Evolutionary conservation across 2,888 invertebrate genomes (phyloP).

Genomic region (Aproaerema taeniolella): DNA sequence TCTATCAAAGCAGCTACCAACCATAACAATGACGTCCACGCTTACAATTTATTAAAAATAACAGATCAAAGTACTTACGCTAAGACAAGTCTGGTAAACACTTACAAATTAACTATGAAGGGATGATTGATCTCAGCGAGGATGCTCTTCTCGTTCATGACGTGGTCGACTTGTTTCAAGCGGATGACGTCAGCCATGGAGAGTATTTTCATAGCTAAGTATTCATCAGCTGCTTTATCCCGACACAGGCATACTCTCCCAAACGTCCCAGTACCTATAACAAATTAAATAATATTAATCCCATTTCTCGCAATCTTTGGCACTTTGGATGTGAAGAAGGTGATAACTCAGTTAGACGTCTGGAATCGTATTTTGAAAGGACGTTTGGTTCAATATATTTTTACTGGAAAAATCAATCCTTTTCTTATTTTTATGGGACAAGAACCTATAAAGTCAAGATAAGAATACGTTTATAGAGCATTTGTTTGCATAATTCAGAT

Average conservation of each 20-base stretch:
- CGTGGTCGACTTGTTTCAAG: slow-evolving; percentile 97
- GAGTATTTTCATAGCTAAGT: slow-evolving; percentile 95
- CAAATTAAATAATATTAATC: slow-evolving; percentile 24
- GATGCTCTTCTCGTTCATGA: slow-evolving; percentile 97
- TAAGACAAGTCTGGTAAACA: no score
- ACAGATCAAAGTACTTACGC: no score
- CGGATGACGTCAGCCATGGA: slow-evolving; percentile 95
- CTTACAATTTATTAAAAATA: no score
- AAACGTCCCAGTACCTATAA: slow-evolving; percentile 95
- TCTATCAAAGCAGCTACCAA: no score
- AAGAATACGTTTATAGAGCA: no score
- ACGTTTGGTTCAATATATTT: no score
- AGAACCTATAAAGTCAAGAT: no score
- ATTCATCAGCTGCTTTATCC: slow-evolving; percentile 88
- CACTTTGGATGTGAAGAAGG: not conserved
- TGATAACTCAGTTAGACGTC: slow-evolving; percentile 14
- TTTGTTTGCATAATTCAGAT: no score
- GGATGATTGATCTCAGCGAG: slow-evolving; percentile 94
- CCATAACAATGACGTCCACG: no score
- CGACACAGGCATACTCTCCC: slow-evolving; percentile 95
- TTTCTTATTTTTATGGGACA: no score
- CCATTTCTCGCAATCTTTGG: slow-evolving; percentile 2
- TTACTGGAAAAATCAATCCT: no score
- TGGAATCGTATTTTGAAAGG: no score
- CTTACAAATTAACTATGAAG: slow-evolving; percentile 90